Conservation (phyloP, 2,888 invertebrate species). For the Caradrina clavipalpis region DNA sequence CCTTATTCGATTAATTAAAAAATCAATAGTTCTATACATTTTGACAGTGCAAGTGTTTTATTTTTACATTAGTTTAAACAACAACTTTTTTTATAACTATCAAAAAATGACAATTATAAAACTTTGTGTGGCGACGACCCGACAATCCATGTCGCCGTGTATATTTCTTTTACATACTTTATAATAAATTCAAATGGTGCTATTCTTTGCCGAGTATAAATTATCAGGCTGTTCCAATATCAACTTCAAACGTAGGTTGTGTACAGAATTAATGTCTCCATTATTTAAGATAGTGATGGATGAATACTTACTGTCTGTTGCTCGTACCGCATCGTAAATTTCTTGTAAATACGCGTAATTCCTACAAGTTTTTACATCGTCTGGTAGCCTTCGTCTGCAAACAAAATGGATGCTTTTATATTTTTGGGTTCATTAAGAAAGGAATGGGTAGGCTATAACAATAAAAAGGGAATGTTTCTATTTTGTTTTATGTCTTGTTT, state of each 20-base stretch:
- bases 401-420: conserved; percentile 46
- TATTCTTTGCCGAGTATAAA: conserved; percentile 12
- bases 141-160: too few species aligned
- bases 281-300: conserved; percentile 55
- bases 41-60: too few species aligned
- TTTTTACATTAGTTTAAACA: too few species aligned
- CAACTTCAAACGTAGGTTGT: conserved; percentile 31
- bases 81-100: too few species aligned
- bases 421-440: conserved; percentile 43
- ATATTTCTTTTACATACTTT: too few species aligned
- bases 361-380: conserved; percentile 92
- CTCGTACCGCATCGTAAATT: conserved; percentile 92
- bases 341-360: conserved; percentile 94
- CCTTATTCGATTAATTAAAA: too few species aligned
- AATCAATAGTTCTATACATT: too few species aligned
- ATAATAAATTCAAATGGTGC: not conserved
- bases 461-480: conserved; percentile 44
- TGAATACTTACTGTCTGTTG: conserved; percentile 91
- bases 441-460: conserved; percentile 38
- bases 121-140: too few species aligned
- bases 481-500: conserved; percentile 30
- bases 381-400: conserved; percentile 92
- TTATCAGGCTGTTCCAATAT: conserved; percentile 11
- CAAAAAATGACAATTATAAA: too few species aligned
- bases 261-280: conserved; percentile 42